Conservation (phyloP, 2,113 vertebrate species). For the rabbit (Oryctolagus cuniculus) region mOryCun1.1 NC_091441.1:42101501-42102000, state of each 20-base stretch:
- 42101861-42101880: neutral
- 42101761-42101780: neutral
- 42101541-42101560: neutral
- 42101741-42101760: conserved; percentile 18
- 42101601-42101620: neutral
- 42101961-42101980: neutral
- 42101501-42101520: neutral
- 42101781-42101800: neutral
- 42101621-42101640: neutral
- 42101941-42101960: neutral
- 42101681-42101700: neutral
- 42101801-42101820: conserved; percentile 24
- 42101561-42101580: neutral
- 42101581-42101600: neutral
- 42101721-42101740: neutral
- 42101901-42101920: conserved; percentile 32
- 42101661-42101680: neutral
- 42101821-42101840: neutral
- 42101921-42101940: neutral
- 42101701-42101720: neutral
- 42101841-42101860: conserved; percentile 12
- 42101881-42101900: conserved; percentile 26
- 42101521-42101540: neutral
- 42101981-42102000: neutral
- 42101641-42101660: conserved; percentile 9